Evolutionary conservation across 2,797 vertebrate species (phyloP), one percentile per base, ranked within the genome.

Genomic region (Bryconaethiops microstoma): DNA sequence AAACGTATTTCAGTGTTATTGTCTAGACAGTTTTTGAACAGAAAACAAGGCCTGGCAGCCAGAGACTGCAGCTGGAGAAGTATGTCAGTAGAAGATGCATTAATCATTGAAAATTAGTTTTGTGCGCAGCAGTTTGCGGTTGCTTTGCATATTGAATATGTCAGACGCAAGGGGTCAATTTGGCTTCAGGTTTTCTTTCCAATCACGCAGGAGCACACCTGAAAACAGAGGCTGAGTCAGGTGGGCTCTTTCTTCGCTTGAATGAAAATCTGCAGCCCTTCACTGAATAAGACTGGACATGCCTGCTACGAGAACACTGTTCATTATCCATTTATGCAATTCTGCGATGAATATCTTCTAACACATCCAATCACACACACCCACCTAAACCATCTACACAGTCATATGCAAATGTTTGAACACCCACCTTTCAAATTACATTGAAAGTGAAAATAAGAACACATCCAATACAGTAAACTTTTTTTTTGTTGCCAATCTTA

Each of bases 1-100:
- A 78, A 65, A 42, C 83, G 80, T 13, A 45, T 59, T 68, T 63
- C 76, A 57, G 16, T 45, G 23, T 82, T 23, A 19, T 42, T 40
- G 23, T 16, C 21, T 25, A 19, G 39, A 23, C 42, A 40, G 62
- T 78, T 74, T 14, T 59, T 76, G 35, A 54, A 50, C 48, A 57
- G 13, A 80, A 73, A 83, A 73, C 50, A 76, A 79, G 57, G 25
- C 50, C 39, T 70, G 4, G 1, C 35, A 13, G 7, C 50, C 29
- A 25, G 21, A n/a, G 23, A 25, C 45, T 39, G 50, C 72, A 35
- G 19, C 1, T 70, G 82, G 71, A 72, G 68, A 80, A 77, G 74
- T 74, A 16, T 55, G 72, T 12, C 23, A 40, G 8, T 68, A 39
- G 10, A 12, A 29, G 5, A 45, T 45, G 65, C n/a, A 21, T 59